Evolutionary conservation across 2,888 invertebrate species (phyloP).

Genomic region (Epirrhoe alternata): DNA sequence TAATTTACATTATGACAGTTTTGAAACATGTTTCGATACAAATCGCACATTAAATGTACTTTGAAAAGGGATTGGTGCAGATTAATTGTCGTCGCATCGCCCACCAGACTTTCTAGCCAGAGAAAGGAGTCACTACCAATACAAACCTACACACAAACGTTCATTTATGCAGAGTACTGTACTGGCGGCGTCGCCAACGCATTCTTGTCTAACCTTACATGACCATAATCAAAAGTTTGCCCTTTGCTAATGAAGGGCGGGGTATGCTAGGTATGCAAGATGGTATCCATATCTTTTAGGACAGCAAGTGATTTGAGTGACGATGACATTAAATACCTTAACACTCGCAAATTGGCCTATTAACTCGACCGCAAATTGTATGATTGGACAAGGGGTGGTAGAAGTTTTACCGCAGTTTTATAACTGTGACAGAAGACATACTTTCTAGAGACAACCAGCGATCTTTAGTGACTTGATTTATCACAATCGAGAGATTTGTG

Average conservation of each 20-base stretch:
- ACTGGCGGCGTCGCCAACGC: slow-evolving; percentile 15
- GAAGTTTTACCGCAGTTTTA: not conserved
- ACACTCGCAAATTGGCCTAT: too few species aligned
- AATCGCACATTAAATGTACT: slow-evolving; percentile 23
- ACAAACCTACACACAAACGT: slow-evolving; percentile 23
- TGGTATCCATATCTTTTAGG: not conserved
- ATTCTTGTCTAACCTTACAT: slow-evolving; percentile 6
- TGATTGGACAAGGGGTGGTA: not conserved
- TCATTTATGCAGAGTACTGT: slow-evolving; percentile 9
- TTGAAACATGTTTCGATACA: slow-evolving; percentile 23
- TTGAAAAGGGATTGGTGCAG: slow-evolving; percentile 34
- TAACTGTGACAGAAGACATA: slow-evolving; percentile 3
- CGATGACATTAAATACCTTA: not conserved
- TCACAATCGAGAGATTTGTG: slow-evolving; percentile 31
- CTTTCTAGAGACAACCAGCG: slow-evolving; percentile 24
- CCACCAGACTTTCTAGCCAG: slow-evolving; percentile 44
- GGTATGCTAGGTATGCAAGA: not conserved
- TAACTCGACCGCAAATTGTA: too few species aligned
- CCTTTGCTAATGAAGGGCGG: not conserved
- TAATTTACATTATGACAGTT: slow-evolving; percentile 7
- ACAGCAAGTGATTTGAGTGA: too few species aligned
- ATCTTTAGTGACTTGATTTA: slow-evolving; percentile 21
- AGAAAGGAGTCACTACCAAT: slow-evolving; percentile 35
- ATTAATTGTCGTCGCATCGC: slow-evolving; percentile 36
- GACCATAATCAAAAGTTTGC: not conserved